Evolutionary conservation across 2,888 invertebrate genomes (phyloP), one percentile per base, ranked within the genome.

Genomic region (Melinaea marsaeus): DNA sequence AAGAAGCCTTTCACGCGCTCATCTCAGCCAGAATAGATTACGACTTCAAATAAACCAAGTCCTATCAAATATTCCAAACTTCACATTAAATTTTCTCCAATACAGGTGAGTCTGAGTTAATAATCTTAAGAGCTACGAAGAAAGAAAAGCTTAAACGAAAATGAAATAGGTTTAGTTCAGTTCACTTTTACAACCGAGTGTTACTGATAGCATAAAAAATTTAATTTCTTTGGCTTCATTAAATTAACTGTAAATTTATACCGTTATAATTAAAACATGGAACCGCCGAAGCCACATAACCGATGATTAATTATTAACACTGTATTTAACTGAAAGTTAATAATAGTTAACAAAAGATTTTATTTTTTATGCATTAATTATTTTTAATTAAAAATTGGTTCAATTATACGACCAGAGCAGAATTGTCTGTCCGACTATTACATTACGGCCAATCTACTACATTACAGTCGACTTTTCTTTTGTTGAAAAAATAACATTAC

Each of bases 241-340:
- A 59, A 57, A 59, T 55, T 61, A 37, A 47, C 47, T 37, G 13
- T 33, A 55, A 54, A 35, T 9, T 67, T 71, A 73, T 71, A 72
- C 62, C 63, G 71, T 79, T 82, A 81, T 78, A 79, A 83, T 82
- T 81, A 80, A 51, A 51, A 51, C 77, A 74, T 76, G 71, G 67
- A 76, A 70, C 77, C 72, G 57, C 73, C 58, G 57, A 68, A 72
- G 64, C 70, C 67, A 67, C 64, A 61, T 34, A 47, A 64, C 65
- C 63, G 58, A 56, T 61, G 60, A 67, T 71, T 68, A 64, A 69
- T 65, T 64, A 70, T 70, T 66, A 68, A 68, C 63, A 66, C 58
- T 60, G 61, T 61, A 35, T 66, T 66, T 65, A 70, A 64, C 47
- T 58, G 46, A 37, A 57, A 58, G 60, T 58, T 62, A 48, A 57